Percentiles rank a stretch among this genome's conserved stretches.
Conservation (phyloP, 2,113 vertebrate species). For the Silurus glanis region DNA sequence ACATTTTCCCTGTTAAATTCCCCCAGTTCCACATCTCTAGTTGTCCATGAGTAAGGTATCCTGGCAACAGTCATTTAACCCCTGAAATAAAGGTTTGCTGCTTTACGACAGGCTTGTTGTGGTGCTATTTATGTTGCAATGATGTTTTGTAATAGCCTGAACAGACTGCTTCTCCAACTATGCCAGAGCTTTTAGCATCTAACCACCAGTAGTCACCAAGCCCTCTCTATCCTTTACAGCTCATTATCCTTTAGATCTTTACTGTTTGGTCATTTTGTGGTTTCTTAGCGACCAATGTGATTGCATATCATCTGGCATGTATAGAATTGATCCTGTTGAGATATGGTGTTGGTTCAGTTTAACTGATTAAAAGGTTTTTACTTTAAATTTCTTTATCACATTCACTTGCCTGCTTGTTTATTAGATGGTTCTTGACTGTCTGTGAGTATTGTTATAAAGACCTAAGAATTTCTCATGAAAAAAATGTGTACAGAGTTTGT, state of each 20-base stretch:
- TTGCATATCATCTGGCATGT: constrained; percentile 40
- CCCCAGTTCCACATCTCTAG: constrained; percentile 17
- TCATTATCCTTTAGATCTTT: constrained; percentile 1
- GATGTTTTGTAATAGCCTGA: constrained; percentile 49
- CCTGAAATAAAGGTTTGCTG: constrained; percentile 47
- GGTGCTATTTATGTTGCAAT: constrained; percentile 68
- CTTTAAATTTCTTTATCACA: constrained; percentile 56
- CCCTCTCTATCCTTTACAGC: background rate
- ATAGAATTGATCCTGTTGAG: constrained; percentile 55
- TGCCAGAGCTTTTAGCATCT: constrained; percentile 36
- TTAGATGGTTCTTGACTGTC: constrained; percentile 61
- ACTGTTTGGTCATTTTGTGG: constrained; percentile 25
- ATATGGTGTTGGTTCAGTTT: constrained; percentile 59
- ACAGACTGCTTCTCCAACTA: background rate
- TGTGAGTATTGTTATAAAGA: constrained; percentile 48
- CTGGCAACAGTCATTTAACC: constrained; percentile 54
- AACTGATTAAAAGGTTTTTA: constrained; percentile 52
- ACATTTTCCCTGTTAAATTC: constrained; percentile 36
- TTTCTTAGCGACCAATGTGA: constrained; percentile 24
- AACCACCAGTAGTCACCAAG: constrained; percentile 16
- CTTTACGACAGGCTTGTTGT: constrained; percentile 49
- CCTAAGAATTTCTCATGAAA: constrained; percentile 37
- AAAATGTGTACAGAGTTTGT: constrained; percentile 43
- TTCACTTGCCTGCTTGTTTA: constrained; percentile 66
- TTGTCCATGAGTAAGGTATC: constrained; percentile 52